Conservation (phyloP, 23 tunicate species). For the Phallusia fumigata region DNA sequence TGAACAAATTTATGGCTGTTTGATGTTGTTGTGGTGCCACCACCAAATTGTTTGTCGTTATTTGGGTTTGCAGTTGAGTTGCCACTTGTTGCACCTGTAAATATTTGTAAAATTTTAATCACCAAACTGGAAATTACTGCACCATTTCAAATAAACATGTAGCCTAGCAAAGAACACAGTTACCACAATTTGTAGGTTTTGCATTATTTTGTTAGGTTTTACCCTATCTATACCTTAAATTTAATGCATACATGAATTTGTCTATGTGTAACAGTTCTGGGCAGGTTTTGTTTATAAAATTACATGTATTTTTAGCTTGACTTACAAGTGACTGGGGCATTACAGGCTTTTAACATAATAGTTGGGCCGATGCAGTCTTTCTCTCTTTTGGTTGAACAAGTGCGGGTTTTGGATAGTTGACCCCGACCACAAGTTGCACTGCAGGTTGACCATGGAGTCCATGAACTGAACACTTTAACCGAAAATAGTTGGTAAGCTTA, state of each 20-base stretch:
- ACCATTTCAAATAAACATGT: too few species aligned
- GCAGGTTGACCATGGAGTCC: constrained; percentile 30
- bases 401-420: not conserved
- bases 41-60: not conserved
- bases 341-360: not conserved
- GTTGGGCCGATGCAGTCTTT: constrained; percentile 12
- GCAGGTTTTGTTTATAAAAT: too few species aligned
- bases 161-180: too few species aligned
- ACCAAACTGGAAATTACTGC: too few species aligned
- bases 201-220: too few species aligned
- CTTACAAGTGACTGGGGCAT: not conserved
- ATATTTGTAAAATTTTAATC: not conserved
- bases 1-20: not conserved
- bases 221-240: too few species aligned
- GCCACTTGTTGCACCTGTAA: not conserved
- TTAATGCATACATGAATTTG: too few species aligned
- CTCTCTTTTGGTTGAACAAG: constrained; percentile 7
- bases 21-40: not conserved
- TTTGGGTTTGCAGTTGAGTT: not conserved
- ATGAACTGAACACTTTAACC: constrained; percentile 15
- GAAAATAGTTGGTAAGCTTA: not conserved
- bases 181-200: too few species aligned
- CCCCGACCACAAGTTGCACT: constrained; percentile 35
- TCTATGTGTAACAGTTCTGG: too few species aligned
- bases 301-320: not conserved